Evolutionary conservation across 2,888 invertebrate genomes (phyloP), one percentile per base, ranked within the genome.

Genomic region (Arctia plantaginis): DNA sequence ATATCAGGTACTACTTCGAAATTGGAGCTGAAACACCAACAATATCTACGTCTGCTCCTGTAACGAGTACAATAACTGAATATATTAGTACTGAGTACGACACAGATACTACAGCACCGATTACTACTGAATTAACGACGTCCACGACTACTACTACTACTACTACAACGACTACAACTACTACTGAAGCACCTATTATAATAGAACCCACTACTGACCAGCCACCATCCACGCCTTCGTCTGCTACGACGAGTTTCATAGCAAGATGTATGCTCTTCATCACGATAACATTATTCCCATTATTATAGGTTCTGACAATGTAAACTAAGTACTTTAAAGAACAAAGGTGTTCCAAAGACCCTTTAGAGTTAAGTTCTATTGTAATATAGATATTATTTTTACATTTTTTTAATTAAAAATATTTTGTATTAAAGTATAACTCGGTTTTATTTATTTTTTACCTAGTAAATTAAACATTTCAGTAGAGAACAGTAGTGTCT

Each of bases 1-100:
- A 94, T 62, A 73, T 95, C n/a, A 77, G 77, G 55, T 75, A 83
- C 47, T 95, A 91, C 82, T 85, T 94, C 23, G 74, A 72, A 0
- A 85, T 75, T 41, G 68, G 68, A 0, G 55, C 8, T 27, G 69
- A 59, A 27, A 39, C 55, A 35, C 51, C 35, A 15, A 39, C 69
- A 27, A 69, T 55, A 20, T 35, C 69, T 13, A 92, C 90, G 0
- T 80, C 88, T 39, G 81, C 82, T 3, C 27, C 8, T 3, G 8
- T 69, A 4, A 67, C 75, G n/a, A n/a, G n/a, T n/a, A n/a, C n/a
- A n/a, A n/a, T n/a, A n/a, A n/a, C n/a, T n/a, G n/a, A n/a, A n/a
- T n/a, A n/a, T n/a, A n/a, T n/a, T n/a, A n/a, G n/a, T n/a, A n/a
- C n/a, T n/a, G 3, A n/a, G 79, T 0, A 78, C 83, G 4, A 77